phyloP scores from a whole-genome alignment of 2,888 invertebrate genomes.

The Endomychus coccineus region DNA sequence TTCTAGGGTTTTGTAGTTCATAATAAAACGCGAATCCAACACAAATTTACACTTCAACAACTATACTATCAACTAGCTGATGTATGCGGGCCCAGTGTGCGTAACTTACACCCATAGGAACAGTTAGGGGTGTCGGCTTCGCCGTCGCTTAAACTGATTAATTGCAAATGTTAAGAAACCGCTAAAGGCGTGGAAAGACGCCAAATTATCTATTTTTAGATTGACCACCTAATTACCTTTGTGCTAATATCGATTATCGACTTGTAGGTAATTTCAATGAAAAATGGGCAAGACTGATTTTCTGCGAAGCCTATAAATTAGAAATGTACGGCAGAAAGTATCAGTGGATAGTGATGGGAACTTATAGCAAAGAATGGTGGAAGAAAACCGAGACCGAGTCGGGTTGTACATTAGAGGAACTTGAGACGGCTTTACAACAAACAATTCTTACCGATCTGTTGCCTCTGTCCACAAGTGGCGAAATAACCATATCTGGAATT shows the following conservation, averaged over 20 bases:
- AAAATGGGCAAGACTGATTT: conserved; percentile 81
- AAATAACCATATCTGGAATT: conserved; percentile 82
- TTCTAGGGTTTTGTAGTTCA: neutral
- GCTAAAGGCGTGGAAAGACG: conserved; percentile 1
- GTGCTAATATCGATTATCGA: no score
- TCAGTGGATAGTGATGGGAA: conserved; percentile 92
- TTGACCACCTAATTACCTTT: no score
- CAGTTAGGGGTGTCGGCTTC: no score
- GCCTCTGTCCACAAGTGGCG: conserved; percentile 78
- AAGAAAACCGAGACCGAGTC: conserved; percentile 49
- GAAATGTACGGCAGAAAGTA: conserved; percentile 88
- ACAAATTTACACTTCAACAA: no score
- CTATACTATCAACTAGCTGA: no score
- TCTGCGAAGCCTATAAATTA: conserved; percentile 79
- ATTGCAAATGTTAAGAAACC: no score
- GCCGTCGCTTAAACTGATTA: no score
- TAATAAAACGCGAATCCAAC: neutral
- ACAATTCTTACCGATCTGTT: conserved; percentile 82
- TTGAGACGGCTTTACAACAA: conserved; percentile 75
- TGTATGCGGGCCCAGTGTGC: no score
- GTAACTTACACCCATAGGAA: no score
- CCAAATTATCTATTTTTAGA: no score
- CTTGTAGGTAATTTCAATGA: conserved; percentile 84
- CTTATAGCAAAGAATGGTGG: conserved; percentile 75
- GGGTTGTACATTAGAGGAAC: conserved; percentile 65